These are phyloP conservation scores for Minunthozetes semirufus DNA, from an alignment of 2,888 invertebrate species.

Conservation along the genomic window DNA sequence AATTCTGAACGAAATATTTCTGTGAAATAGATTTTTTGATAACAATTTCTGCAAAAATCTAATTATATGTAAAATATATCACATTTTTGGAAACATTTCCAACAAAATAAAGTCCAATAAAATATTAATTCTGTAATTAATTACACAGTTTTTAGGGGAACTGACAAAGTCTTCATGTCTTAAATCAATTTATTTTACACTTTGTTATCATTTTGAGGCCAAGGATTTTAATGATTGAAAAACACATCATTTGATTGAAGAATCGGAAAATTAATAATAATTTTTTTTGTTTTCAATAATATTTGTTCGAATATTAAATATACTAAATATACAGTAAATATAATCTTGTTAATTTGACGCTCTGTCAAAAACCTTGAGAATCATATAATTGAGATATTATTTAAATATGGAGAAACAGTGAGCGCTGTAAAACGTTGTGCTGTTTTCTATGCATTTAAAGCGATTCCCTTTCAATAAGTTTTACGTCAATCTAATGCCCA, in stretches of 20 bases:
- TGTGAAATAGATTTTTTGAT: background rate
- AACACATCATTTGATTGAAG: background rate
- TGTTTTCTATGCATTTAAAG: background rate
- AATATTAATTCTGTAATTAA: no score
- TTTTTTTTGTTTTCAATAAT: background rate
- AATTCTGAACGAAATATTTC: no score
- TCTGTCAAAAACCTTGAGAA: constrained; percentile 6
- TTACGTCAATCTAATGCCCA: background rate
- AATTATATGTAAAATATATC: no score
- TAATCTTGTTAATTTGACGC: background rate
- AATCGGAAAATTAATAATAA: background rate
- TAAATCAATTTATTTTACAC: background rate
- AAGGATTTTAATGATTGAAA: background rate
- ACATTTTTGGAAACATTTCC: no score
- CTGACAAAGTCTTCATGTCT: background rate
- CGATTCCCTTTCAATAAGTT: background rate
- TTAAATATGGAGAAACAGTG: background rate
- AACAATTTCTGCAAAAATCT: constrained; percentile 1
- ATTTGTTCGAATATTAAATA: background rate
- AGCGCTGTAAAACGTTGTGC: background rate
- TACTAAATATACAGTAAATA: background rate
- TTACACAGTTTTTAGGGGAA: no score
- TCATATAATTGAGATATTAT: constrained; percentile 2
- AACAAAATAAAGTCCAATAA: no score
- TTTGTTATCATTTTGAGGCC: constrained; percentile 20